Evolutionary conservation across 2,797 vertebrate genomes (phyloP), one percentile per base, ranked within the genome.

Genomic region (Neosilurus mollespiculum): DNA sequence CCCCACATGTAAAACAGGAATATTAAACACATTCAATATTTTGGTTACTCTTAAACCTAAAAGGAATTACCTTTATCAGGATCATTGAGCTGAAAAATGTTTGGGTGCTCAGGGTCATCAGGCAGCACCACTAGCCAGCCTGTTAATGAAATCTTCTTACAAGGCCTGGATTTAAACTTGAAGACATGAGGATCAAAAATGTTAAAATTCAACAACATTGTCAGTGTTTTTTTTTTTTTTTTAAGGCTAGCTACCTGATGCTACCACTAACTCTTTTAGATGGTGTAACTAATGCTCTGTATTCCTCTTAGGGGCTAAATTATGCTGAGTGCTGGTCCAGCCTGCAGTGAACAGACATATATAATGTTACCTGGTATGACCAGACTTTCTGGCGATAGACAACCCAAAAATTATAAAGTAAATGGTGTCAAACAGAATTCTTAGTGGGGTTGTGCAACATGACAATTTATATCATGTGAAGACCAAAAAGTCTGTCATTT

Each of bases 11-110:
- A 43, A 20, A 4, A 22, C 66, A 69, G 22, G 5, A 43, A 49
- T 2, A 22, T 14, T 6, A 49, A 49, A 70, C 18, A 12, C 37
- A 20, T 20, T 49, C 37, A 11, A 58, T 61, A 1, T 43, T 76
- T 43, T 59, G 56, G 6, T 3, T 9, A 61, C 20, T 59, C 9
- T 20, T 58, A 76, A 34, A 34, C 26, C 18, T 15, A 22, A 61
- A 26, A 56, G 30, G 18, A 18, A 0, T 82, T 89, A 98, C 98
- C 98, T 98, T 96, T 97, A 89, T 99, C 98, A 59, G 97, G 96
- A 88, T 99, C 96, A 82, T 96, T 99, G 77, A 99, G 95, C 89
- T 98, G 97, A 92, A 99, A 99, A 92, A 98, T 95, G 89, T 97
- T 96, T 3, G 96, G 97, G 90, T 97, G 96, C 85, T 97, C 95